Conservation (phyloP, 2,797 vertebrate genomes). For the Cyclura pinguis region DNA sequence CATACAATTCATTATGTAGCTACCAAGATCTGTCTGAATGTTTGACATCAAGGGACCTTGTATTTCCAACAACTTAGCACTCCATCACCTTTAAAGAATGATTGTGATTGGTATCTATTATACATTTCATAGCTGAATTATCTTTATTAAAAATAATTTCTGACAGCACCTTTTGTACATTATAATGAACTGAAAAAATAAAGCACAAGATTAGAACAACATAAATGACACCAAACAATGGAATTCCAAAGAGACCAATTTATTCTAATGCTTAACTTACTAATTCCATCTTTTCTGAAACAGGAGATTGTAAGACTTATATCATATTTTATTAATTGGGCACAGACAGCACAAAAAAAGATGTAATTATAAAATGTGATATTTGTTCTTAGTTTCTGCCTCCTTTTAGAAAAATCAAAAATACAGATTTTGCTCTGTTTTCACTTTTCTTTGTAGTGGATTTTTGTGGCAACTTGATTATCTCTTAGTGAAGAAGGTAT, state of each 20-base stretch:
- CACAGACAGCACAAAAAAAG: background rate
- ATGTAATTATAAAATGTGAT: background rate
- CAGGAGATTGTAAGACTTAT: too few species aligned
- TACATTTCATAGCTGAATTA: constrained; percentile 30
- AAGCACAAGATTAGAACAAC: background rate
- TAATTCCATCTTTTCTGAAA: background rate
- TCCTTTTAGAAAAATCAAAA: background rate
- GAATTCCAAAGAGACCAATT: background rate
- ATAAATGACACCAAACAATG: background rate
- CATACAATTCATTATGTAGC: constrained; percentile 33
- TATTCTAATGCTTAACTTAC: background rate
- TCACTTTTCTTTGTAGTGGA: too few species aligned
- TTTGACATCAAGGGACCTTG: constrained; percentile 49
- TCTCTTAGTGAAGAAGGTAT: too few species aligned
- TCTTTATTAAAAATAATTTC: constrained; percentile 35
- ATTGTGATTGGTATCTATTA: constrained; percentile 16
- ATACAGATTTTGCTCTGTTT: background rate
- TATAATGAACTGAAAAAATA: constrained; percentile 13
- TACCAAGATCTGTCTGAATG: constrained; percentile 39
- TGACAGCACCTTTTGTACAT: constrained; percentile 33
- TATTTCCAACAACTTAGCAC: constrained; percentile 40
- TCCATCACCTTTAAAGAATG: constrained; percentile 16
- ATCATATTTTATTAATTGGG: background rate
- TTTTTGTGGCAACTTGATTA: too few species aligned
- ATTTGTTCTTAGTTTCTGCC: background rate